Evolutionary conservation across 1,140 invertebrate species (phyloP), one percentile per base, ranked within the genome.

Genomic region (Papilio glaucus): DNA sequence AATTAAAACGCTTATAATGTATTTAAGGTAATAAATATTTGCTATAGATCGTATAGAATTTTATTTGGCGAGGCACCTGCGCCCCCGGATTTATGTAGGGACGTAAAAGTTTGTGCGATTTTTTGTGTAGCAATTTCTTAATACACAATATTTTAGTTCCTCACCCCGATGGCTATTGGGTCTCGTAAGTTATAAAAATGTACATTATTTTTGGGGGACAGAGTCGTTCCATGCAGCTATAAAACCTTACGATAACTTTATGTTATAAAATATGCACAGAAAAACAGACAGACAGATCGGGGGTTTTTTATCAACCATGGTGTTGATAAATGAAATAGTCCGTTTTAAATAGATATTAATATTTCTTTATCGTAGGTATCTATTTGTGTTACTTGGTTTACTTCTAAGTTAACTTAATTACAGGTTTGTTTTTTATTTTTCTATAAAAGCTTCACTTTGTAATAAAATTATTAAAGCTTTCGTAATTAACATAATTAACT

Each of bases 1-100:
- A 13, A 33, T 18, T 38, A 39, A 62, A 63, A 63, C 15, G 37
- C 15, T 39, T 15, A 39, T 65, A 39, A 65, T 41, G 37, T 65
- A 65, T 65, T 68, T 42, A 68, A 38, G 38, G 45, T 42, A 68
- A 68, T 68, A 68, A 68, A 68, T 68, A 21, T 68, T 67, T 24
- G n/a, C 63, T 42, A 45, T 29, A 68, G 63, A 68, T 68, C 39
- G 63, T 68, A 68, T 45, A 68, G 10, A 68, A 68, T 26, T 68
- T 68, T 45, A 68, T 68, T 68, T 45, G 12, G 4, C 4, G 10
- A 24, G 39, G 21, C 63, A 68, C 63, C 63, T 68, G 63, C 41
- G 63, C 39, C 63, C 24, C 26, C 10, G 24, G 21, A 42, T 68
- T 68, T 68, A 68, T 68, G 41, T 42, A 68, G 9, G 10, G 7